These are phyloP conservation scores for Chlorocebus sabaeus DNA, from an alignment of 2,113 vertebrate species.

Conservation along the genomic window DNA sequence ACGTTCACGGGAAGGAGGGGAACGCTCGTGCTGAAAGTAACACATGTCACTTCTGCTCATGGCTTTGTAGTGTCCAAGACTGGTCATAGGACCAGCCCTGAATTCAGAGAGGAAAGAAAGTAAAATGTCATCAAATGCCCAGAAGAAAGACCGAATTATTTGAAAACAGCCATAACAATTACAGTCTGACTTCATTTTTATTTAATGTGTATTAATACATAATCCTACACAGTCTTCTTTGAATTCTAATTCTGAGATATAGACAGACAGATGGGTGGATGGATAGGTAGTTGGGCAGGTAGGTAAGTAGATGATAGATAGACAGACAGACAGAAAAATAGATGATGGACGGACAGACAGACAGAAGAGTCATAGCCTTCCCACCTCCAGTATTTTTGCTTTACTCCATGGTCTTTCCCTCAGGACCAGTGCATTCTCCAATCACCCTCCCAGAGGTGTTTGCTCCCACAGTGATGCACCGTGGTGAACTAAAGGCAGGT, in stretches of 20 bases:
- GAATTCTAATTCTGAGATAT: background rate
- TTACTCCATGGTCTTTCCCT: too few species aligned
- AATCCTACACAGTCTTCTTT: background rate
- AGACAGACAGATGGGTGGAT: background rate
- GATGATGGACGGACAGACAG: background rate
- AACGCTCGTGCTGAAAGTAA: accelerated
- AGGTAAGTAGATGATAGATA: too few species aligned
- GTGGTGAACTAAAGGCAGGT: background rate
- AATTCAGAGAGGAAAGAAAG: background rate
- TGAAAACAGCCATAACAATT: accelerated
- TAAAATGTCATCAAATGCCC: background rate
- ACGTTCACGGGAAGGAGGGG: too few species aligned
- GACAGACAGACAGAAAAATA: too few species aligned
- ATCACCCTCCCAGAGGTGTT: background rate
- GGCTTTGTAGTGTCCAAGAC: background rate
- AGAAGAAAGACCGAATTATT: background rate
- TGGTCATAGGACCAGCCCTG: background rate
- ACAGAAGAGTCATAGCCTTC: too few species aligned
- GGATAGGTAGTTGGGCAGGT: too few species aligned
- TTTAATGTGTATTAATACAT: accelerated
- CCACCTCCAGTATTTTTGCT: background rate
- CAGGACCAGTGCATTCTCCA: background rate
- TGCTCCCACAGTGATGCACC: background rate
- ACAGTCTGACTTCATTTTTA: background rate
- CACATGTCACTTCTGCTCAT: accelerated